Evolutionary conservation across 2,888 invertebrate genomes (phyloP).

Genomic region (Cataglyphis livida): DNA sequence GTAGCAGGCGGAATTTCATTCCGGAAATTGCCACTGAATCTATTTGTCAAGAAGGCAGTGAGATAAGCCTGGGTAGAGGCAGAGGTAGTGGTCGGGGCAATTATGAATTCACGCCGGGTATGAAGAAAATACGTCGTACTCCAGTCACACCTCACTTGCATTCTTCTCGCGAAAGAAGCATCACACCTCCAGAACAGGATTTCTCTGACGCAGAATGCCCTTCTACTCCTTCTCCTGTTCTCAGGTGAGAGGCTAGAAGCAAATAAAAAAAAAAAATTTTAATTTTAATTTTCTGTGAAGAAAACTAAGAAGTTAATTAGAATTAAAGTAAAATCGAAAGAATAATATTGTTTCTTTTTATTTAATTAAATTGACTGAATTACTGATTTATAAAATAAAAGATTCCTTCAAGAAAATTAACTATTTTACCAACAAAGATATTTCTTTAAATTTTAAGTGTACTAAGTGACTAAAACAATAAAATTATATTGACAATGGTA

Average conservation of each 20-base stretch:
- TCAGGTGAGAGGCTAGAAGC: slow-evolving; percentile 14
- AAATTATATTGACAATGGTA: background rate
- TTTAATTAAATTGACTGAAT: background rate
- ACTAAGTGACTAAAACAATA: background rate
- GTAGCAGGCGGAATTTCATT: slow-evolving; percentile 23
- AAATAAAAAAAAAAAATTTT: background rate
- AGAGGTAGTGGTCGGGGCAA: slow-evolving; percentile 30
- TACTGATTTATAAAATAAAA: background rate
- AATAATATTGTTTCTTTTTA: slow-evolving; percentile 1
- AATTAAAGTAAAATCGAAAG: slow-evolving; percentile 1
- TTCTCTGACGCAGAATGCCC: slow-evolving; percentile 51
- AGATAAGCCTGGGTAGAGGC: slow-evolving; percentile 55
- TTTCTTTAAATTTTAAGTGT: background rate
- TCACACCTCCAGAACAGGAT: slow-evolving; percentile 48
- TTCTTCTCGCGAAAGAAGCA: slow-evolving; percentile 14
- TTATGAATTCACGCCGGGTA: background rate
- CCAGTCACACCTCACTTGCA: slow-evolving; percentile 15
- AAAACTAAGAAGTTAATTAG: background rate
- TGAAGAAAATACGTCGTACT: slow-evolving; percentile 48
- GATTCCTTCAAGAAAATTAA: background rate
- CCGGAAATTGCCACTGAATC: slow-evolving; percentile 63
- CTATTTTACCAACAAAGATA: background rate
- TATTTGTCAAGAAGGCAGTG: slow-evolving; percentile 58
- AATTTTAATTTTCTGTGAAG: background rate
- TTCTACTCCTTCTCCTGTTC: slow-evolving; percentile 11